Percentiles rank a stretch among this genome's conserved stretches.
phyloP scores from a whole-genome alignment of 2,113 vertebrate genomes.

The Salvelinus fontinalis region DNA sequence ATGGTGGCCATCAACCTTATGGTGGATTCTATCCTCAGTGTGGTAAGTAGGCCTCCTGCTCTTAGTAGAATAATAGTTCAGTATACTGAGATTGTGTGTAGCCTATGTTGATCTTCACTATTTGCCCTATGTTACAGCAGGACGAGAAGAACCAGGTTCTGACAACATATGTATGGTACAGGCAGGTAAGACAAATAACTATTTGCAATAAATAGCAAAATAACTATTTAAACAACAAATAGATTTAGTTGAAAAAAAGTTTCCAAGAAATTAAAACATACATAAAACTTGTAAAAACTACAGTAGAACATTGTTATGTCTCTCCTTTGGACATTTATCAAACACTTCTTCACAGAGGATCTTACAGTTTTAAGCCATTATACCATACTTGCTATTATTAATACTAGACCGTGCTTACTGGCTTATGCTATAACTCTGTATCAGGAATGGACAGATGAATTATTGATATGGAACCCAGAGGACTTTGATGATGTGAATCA shows the following conservation, averaged over 20 bases:
- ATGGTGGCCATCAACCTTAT: conserved; percentile 90
- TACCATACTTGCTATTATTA: too few species aligned
- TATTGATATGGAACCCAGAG: conserved; percentile 89
- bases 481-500: conserved; percentile 89
- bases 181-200: conserved; percentile 80
- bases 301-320: too few species aligned
- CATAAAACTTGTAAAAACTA: background rate
- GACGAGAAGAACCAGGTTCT: conserved; percentile 98
- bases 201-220: background rate
- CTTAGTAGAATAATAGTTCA: too few species aligned
- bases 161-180: conserved; percentile 97
- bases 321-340: too few species aligned
- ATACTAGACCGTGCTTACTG: background rate
- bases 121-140: conserved; percentile 60
- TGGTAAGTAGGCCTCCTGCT: conserved; percentile 77
- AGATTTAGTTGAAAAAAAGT: background rate
- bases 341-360: too few species aligned
- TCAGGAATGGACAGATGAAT: conserved; percentile 92
- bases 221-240: background rate
- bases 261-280: background rate
- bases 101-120: background rate
- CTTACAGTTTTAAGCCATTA: too few species aligned
- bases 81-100: background rate
- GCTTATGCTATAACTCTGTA: background rate
- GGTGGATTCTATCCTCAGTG: conserved; percentile 92